phyloP scores from a whole-genome alignment of 2,888 invertebrate genomes.

The Drosophila nr. fundita region DNA sequence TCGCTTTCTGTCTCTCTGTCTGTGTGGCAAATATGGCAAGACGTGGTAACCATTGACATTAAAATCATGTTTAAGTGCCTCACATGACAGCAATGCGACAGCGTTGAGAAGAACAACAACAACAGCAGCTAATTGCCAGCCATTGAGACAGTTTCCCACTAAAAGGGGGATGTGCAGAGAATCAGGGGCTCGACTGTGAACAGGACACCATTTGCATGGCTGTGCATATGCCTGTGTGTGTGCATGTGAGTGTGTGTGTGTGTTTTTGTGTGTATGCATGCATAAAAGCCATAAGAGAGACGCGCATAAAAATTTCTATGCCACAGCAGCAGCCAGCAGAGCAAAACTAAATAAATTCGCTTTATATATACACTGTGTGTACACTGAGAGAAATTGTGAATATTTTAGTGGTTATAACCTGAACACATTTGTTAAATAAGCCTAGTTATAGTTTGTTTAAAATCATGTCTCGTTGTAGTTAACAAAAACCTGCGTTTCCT shows the following conservation, averaged over 20 bases:
- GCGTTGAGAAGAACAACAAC: constrained; percentile 26
- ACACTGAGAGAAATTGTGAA: not conserved
- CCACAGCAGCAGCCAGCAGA: constrained; percentile 24
- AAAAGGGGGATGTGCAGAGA: constrained; percentile 33
- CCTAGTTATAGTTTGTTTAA: rapidly evolving
- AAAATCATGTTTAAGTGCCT: constrained; percentile 82
- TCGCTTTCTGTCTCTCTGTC: constrained; percentile 7
- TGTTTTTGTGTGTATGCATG: constrained; percentile 13
- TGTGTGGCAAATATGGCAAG: constrained; percentile 41
- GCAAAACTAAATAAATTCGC: constrained; percentile 12
- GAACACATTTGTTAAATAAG: not conserved
- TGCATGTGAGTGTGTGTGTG: constrained; percentile 3
- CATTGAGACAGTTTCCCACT: constrained; percentile 65
- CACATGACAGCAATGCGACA: constrained; percentile 72
- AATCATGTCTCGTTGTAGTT: not conserved
- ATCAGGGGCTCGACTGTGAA: constrained; percentile 35
- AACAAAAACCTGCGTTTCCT: not conserved
- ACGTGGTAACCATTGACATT: constrained; percentile 80
- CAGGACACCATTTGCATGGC: constrained; percentile 62
- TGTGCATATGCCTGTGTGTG: constrained; percentile 7
- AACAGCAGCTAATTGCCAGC: constrained; percentile 66
- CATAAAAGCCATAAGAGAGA: constrained; percentile 36
- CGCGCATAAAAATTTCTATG: constrained; percentile 39
- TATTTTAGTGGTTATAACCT: rapidly evolving
- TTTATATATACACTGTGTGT: not conserved